Evolutionary conservation across 1,140 invertebrate species (phyloP).

Genomic region (Drosophila oshimai): DNA sequence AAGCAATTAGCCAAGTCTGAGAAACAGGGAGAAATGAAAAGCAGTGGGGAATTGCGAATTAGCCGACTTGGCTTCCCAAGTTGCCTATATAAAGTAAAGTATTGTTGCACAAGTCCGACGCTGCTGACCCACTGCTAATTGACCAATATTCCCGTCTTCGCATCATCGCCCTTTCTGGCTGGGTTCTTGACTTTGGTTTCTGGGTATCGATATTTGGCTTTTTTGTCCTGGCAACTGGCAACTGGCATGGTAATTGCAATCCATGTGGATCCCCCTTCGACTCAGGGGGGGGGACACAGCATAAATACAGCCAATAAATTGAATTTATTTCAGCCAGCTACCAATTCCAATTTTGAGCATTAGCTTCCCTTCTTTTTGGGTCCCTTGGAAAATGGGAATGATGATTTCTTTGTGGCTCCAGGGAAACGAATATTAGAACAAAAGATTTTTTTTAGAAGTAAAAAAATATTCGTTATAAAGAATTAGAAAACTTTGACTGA

Average conservation of each 20-base stretch:
- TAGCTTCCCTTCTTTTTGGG: constrained; percentile 14
- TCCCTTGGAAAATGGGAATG: neutral
- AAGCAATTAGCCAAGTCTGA: constrained; percentile 51
- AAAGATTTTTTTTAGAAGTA: too few relatives aligned
- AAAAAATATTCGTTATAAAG: neutral
- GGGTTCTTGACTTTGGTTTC: neutral
- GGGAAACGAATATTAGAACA: neutral
- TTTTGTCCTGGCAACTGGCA: constrained; percentile 23
- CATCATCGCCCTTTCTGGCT: constrained; percentile 10
- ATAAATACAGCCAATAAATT: constrained; percentile 65
- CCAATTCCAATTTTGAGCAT: constrained; percentile 44
- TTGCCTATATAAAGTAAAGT: too few relatives aligned
- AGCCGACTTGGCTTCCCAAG: constrained; percentile 18
- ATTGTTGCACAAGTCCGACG: constrained; percentile 12
- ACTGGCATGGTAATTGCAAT: constrained; percentile 47
- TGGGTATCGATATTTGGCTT: neutral
- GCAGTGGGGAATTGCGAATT: constrained; percentile 31
- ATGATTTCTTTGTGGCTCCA: neutral
- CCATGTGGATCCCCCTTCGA: constrained; percentile 32
- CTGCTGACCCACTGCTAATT: constrained; percentile 19
- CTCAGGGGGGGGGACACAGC: constrained; percentile 5
- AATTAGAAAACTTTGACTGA: too few relatives aligned
- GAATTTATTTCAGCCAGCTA: constrained; percentile 60
- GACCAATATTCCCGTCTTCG: constrained; percentile 31
- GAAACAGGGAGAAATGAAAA: constrained; percentile 7